A percentile compares a stretch with the other conserved stretches of the same genome.
Evolutionary conservation across 1,140 invertebrate genomes (phyloP).

Genomic region (Trichonephila clavipes): DNA sequence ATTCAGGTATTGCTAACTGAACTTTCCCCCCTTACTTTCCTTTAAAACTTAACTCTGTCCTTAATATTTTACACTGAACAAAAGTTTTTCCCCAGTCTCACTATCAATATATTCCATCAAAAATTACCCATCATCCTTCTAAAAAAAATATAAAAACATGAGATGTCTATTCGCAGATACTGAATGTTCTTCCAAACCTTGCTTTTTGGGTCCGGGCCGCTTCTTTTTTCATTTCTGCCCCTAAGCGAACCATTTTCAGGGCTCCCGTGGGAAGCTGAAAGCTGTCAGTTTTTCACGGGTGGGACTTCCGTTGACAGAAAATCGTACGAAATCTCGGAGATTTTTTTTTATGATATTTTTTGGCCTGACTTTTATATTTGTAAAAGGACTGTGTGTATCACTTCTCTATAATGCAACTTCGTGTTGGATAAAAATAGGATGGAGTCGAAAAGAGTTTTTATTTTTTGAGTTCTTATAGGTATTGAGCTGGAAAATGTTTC

Average conservation of each 20-base stretch:
- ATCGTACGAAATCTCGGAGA: constrained; percentile 43
- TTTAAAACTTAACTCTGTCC: not conserved
- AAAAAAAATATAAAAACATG: not conserved
- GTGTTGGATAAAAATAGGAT: not conserved
- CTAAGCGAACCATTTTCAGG: constrained; percentile 42
- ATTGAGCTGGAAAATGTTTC: not conserved
- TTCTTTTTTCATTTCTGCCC: constrained; percentile 9
- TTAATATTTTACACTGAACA: not conserved
- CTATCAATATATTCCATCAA: not conserved
- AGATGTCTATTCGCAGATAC: not conserved
- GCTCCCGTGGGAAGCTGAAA: not conserved
- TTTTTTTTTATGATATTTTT: not conserved
- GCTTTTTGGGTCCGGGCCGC: not conserved
- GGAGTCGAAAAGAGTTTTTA: not conserved
- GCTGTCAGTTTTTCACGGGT: constrained; percentile 55
- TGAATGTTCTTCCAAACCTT: not conserved
- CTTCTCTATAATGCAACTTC: not conserved
- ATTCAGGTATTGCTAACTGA: too few species aligned
- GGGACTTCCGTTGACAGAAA: constrained; percentile 53
- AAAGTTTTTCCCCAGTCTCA: not conserved
- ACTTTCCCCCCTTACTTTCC: too few species aligned
- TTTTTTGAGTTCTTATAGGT: not conserved
- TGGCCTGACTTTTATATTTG: not conserved
- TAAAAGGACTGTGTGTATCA: not conserved
- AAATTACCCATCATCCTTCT: constrained; percentile 2